A percentile compares a stretch with the other conserved stretches of the same genome.
Evolutionary conservation across 1,140 invertebrate species (phyloP).

Genomic region (Bombus cullumanus): DNA sequence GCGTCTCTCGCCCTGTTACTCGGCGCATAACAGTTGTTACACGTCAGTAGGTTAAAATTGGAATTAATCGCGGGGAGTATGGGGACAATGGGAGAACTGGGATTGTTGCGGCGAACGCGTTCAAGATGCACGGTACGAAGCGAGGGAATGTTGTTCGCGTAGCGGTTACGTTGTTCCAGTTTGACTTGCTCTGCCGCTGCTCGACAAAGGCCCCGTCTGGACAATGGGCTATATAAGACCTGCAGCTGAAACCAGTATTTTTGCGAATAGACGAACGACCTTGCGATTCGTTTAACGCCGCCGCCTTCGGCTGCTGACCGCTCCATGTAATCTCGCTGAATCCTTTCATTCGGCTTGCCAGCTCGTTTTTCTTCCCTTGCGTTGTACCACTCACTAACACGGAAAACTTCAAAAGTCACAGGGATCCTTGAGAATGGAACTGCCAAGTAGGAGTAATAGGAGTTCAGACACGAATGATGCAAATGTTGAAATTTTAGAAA

Average conservation of each 20-base stretch:
- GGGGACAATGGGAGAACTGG: neutral
- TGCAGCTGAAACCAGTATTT: constrained; percentile 12
- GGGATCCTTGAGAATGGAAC: neutral
- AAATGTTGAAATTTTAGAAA: neutral
- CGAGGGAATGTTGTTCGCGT: neutral
- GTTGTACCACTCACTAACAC: neutral
- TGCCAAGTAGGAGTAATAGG: neutral
- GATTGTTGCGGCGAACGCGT: neutral
- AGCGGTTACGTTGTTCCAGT: constrained; percentile 3
- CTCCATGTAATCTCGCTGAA: neutral
- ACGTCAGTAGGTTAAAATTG: neutral
- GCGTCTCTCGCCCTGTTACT: neutral
- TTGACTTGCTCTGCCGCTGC: neutral
- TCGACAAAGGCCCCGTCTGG: neutral
- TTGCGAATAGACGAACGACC: constrained; percentile 11
- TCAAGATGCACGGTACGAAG: neutral
- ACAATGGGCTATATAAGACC: constrained; percentile 7
- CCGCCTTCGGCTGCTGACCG: neutral
- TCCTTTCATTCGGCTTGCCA: neutral
- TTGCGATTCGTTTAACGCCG: constrained; percentile 10
- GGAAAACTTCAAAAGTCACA: neutral
- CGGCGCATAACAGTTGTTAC: neutral
- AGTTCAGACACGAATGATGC: neutral
- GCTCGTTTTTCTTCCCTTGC: neutral
- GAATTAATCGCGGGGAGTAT: neutral